Conservation (phyloP, 1,140 invertebrate genomes). For the Gyrodactylus salaris region DNA sequence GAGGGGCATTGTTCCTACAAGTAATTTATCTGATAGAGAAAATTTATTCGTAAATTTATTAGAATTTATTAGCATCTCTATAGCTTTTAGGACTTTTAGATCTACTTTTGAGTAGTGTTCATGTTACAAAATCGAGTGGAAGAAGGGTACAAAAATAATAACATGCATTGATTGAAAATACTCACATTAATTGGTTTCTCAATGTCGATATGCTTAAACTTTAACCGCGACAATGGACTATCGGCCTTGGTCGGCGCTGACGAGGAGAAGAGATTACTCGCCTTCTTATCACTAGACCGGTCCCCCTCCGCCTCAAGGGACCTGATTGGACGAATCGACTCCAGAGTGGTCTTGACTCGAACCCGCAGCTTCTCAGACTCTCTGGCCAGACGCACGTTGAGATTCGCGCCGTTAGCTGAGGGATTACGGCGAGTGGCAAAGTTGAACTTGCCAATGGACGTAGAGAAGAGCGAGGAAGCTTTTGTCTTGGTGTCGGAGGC, state of each 20-base stretch:
- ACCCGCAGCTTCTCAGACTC: background rate
- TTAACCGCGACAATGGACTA: background rate
- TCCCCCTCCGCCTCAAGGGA: background rate
- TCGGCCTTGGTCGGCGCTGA: background rate
- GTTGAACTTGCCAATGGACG: background rate
- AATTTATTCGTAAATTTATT: no score
- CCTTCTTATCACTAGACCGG: background rate
- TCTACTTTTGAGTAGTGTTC: no score
- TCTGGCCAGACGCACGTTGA: background rate
- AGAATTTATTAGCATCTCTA: no score
- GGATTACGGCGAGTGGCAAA: background rate
- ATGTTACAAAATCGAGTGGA: no score
- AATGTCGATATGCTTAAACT: background rate
- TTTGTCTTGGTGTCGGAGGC: background rate
- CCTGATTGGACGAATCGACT: background rate
- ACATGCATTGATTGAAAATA: background rate
- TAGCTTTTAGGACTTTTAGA: no score
- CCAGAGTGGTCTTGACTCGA: background rate
- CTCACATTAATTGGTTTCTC: background rate
- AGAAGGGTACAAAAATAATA: no score
- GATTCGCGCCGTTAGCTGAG: background rate
- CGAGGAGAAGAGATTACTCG: background rate
- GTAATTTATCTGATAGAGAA: no score
- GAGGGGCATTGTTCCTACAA: no score
- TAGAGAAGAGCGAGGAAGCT: background rate